Percentiles rank a stretch among this genome's conserved stretches.
Conservation (phyloP, 1,140 invertebrate genomes). For the Lucilia sericata region DNA sequence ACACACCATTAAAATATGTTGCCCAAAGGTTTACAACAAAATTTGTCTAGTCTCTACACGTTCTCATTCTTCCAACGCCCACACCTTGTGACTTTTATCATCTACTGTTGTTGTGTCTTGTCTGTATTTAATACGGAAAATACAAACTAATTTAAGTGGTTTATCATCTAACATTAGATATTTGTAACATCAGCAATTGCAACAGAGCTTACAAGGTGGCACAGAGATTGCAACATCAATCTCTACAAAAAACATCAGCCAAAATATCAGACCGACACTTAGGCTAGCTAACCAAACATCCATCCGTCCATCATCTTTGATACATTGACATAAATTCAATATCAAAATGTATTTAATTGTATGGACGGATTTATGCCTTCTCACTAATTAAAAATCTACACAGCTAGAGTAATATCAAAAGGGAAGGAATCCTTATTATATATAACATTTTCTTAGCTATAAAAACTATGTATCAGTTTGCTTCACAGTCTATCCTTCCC, state of each 20-base stretch:
- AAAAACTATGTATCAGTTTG: too few relatives aligned
- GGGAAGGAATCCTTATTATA: background rate
- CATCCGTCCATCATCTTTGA: background rate
- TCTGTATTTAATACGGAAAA: background rate
- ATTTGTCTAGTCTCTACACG: background rate
- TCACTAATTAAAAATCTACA: background rate
- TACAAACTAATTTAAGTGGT: background rate
- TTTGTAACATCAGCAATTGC: background rate
- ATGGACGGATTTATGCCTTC: background rate
- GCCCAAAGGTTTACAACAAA: background rate
- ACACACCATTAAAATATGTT: background rate
- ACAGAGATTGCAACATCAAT: background rate
- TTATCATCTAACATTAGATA: background rate
- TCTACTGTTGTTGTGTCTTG: background rate
- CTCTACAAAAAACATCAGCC: background rate
- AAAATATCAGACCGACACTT: background rate
- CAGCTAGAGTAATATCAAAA: background rate
- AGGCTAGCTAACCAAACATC: background rate
- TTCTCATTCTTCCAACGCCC: too few relatives aligned
- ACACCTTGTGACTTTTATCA: background rate
- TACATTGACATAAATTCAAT: constrained; percentile 3
- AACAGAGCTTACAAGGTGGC: too few relatives aligned
- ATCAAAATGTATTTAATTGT: background rate
- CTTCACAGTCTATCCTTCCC: too few relatives aligned
- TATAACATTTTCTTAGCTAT: too few relatives aligned